These are phyloP conservation scores for Cephalotes varians DNA, from an alignment of 2,888 invertebrate genomes.

Conservation along the genomic window DNA sequence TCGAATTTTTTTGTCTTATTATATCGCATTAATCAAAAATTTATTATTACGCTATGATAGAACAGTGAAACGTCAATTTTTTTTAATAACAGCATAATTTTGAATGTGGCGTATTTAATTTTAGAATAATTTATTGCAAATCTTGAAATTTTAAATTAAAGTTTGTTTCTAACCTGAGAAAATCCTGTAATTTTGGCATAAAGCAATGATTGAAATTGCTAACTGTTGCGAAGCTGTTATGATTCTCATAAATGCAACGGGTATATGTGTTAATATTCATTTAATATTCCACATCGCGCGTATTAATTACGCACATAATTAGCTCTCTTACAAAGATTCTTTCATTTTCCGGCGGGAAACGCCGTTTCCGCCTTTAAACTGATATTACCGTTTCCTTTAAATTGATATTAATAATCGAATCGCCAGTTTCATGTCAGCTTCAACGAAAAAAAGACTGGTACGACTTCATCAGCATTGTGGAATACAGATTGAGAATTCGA, in stretches of 20 bases:
- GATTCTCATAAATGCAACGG: slow-evolving; percentile 11
- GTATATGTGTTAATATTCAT: slow-evolving; percentile 16
- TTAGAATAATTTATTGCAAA: neutral
- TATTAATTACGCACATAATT: slow-evolving; percentile 43
- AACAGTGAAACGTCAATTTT: neutral
- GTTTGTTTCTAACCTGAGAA: slow-evolving; percentile 13
- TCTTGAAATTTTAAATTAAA: slow-evolving; percentile 12
- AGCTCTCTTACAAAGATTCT: slow-evolving; percentile 32
- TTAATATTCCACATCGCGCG: slow-evolving; percentile 31
- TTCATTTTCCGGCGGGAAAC: neutral
- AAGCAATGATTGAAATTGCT: slow-evolving; percentile 20
- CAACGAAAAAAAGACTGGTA: neutral
- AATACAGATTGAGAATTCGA: slow-evolving; percentile 4
- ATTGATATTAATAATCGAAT: slow-evolving; percentile 16
- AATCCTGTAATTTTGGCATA: slow-evolving; percentile 3
- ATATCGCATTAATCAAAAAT: neutral
- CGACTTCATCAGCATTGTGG: neutral
- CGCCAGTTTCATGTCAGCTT: neutral
- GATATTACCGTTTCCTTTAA: slow-evolving; percentile 23
- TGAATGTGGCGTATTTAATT: neutral
- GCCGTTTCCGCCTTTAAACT: slow-evolving; percentile 25
- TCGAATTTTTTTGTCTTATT: neutral
- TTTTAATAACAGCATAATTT: neutral
- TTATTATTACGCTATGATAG: neutral
- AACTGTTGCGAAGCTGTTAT: slow-evolving; percentile 33